These are phyloP conservation scores for Mus caroli DNA, from an alignment of 2,797 vertebrate species.

Conservation along the genomic window DNA sequence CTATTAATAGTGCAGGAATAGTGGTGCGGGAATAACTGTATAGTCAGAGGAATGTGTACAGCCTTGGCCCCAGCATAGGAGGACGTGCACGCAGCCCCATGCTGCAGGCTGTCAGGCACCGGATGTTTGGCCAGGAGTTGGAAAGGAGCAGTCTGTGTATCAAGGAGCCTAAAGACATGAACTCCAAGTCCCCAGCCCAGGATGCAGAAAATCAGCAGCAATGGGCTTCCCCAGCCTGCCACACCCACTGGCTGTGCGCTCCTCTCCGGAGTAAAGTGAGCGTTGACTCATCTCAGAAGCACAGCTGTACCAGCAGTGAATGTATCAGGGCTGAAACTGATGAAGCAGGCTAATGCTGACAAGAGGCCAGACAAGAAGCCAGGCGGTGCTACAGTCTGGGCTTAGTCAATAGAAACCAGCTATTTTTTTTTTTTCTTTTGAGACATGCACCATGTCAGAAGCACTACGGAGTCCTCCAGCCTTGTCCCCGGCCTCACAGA, in stretches of 20 bases:
- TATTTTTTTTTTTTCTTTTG: slow-evolving; percentile 93
- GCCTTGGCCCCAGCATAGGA: slow-evolving; percentile 88
- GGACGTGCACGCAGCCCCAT: slow-evolving; percentile 77
- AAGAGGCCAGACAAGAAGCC: slow-evolving; percentile 94
- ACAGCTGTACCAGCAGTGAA: slow-evolving; percentile 99
- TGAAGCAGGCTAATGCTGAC: slow-evolving; percentile 95
- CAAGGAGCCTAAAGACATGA: slow-evolving; percentile 79
- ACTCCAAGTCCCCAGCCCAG: slow-evolving; percentile 73
- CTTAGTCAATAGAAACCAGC: slow-evolving; percentile 99
- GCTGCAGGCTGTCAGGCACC: slow-evolving; percentile 87
- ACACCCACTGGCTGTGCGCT: not conserved
- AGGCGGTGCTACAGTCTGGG: slow-evolving; percentile 93
- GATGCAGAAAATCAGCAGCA: slow-evolving; percentile 77
- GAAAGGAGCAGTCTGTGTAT: slow-evolving; percentile 85
- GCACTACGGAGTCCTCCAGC: slow-evolving; percentile 94
- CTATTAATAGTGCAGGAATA: slow-evolving; percentile 88
- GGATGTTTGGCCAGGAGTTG: slow-evolving; percentile 84
- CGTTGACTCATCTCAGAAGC: slow-evolving; percentile 92
- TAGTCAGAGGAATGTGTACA: slow-evolving; percentile 96
- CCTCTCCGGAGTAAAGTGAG: slow-evolving; percentile 90
- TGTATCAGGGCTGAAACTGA: slow-evolving; percentile 96
- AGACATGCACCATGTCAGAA: slow-evolving; percentile 93
- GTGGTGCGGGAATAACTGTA: slow-evolving; percentile 89
- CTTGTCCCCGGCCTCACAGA: slow-evolving; percentile 91
- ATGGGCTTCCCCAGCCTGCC: slow-evolving; percentile 84